These are phyloP conservation scores for Buathra laborator DNA, from an alignment of 2,888 invertebrate genomes.

Conservation along the genomic window DNA sequence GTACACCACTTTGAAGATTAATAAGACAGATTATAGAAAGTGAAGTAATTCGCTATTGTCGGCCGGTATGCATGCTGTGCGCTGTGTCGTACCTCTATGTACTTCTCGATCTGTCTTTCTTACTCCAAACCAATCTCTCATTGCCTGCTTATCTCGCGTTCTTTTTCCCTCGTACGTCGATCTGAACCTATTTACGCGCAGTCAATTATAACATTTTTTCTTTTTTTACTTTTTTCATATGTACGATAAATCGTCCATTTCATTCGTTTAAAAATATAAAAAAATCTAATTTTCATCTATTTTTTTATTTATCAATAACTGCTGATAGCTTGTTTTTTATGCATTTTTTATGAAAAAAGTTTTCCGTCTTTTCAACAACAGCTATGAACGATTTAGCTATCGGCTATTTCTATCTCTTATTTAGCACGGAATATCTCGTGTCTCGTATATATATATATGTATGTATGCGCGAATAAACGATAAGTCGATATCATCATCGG, in stretches of 20 bases:
- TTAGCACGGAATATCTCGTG: neutral
- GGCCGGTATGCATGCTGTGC: constrained; percentile 46
- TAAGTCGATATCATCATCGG: constrained; percentile 10
- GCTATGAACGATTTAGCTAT: neutral
- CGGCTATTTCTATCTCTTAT: neutral
- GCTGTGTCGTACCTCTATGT: constrained; percentile 5
- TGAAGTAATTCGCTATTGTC: constrained; percentile 79
- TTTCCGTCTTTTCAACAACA: too few species aligned
- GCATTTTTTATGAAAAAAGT: too few species aligned
- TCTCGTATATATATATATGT: neutral
- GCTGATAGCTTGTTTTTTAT: too few species aligned
- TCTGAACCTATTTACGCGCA: constrained; percentile 4
- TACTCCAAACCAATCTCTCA: constrained; percentile 23
- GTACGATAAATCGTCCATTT: too few species aligned
- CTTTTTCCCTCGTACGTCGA: neutral
- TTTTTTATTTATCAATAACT: too few species aligned
- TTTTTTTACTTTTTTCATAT: neutral
- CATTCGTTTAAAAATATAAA: too few species aligned
- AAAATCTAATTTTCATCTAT: too few species aligned
- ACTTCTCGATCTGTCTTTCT: constrained; percentile 16
- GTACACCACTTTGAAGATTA: constrained; percentile 79
- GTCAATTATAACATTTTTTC: constrained; percentile 36
- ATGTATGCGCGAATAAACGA: neutral
- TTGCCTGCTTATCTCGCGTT: neutral
- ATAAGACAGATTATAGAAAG: constrained; percentile 81